Evolutionary conservation across 2,113 vertebrate species (phyloP), one percentile per base, ranked within the genome.

Genomic region (Mola mola): DNA sequence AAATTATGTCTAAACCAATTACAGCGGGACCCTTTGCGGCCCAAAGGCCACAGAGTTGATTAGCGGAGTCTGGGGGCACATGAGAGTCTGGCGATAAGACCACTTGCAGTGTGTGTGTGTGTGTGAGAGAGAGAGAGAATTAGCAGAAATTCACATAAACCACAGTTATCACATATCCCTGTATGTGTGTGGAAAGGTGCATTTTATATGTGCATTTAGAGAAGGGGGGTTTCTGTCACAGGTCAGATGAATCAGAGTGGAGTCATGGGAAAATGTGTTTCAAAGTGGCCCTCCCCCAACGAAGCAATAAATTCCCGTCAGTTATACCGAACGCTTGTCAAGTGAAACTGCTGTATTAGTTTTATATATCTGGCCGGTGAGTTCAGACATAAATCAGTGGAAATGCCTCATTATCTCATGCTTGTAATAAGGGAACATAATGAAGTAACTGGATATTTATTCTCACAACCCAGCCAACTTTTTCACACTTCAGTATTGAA

Each of bases 1-100:
- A 95, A 94, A 94, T 95, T 93, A 94, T 93, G 92, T 94, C 84
- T 44, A 91, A 94, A 94, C 91, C 92, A 93, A 94, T 95, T 94
- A 94, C 86, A 85, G 90, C 42, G 75, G 87, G 90, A 90, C 85
- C 87, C 91, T 89, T 89, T 91, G 90, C 87, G 85, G 90, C 87
- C 91, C 79, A 87, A 66, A 44, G 61, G 79, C 83, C 87, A 86
- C 87, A 87, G 81, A 82, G 81, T 94, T 93, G 91, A 94, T 93
- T 93, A 94, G 92, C 92, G 91, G 91, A 92, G 88, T 91, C 88
- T 79, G 86, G 88, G 87, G 82, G 80, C 79, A 62, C 87, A 89
- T 88, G 87, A 89, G 78, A 83, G 84, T 82, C 83, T 88, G 73
- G 71, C 38, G 88, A 90, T 90, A 91, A 91, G 87, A 46, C 66